These are phyloP conservation scores for Cotesia typhae DNA, from an alignment of 1,140 invertebrate genomes.

Conservation along the genomic window DNA sequence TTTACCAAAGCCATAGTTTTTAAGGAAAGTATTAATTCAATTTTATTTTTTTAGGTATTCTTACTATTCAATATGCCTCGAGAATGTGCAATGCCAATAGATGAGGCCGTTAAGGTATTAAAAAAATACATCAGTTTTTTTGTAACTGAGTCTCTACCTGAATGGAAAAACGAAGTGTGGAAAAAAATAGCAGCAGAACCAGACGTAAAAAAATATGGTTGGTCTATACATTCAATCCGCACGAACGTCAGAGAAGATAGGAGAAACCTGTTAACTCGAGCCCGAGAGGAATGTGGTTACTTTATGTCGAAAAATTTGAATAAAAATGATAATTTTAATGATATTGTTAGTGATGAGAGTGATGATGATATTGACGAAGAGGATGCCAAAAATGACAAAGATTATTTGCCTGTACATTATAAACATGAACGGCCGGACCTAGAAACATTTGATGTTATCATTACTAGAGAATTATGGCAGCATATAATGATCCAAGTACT, in stretches of 20 bases:
- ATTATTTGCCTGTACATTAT: background rate
- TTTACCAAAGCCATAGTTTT: background rate
- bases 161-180: background rate
- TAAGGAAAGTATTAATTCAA: background rate
- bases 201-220: background rate
- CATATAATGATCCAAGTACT: too few relatives aligned
- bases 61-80: background rate
- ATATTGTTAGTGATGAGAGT: too few relatives aligned
- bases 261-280: background rate
- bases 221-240: background rate
- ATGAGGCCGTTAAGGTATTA: background rate
- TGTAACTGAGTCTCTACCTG: background rate
- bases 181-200: background rate
- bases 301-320: background rate
- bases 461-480: too few relatives aligned
- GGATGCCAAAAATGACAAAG: background rate
- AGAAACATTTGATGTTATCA: too few relatives aligned
- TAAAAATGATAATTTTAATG: too few relatives aligned
- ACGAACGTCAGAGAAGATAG: background rate
- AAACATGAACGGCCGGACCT: too few relatives aligned
- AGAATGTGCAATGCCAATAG: background rate
- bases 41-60: background rate
- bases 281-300: background rate
- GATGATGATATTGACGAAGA: too few relatives aligned
- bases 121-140: conserved; percentile 1